phyloP scores from a whole-genome alignment of 2,113 vertebrate genomes.

The Vimba vimba region DNA sequence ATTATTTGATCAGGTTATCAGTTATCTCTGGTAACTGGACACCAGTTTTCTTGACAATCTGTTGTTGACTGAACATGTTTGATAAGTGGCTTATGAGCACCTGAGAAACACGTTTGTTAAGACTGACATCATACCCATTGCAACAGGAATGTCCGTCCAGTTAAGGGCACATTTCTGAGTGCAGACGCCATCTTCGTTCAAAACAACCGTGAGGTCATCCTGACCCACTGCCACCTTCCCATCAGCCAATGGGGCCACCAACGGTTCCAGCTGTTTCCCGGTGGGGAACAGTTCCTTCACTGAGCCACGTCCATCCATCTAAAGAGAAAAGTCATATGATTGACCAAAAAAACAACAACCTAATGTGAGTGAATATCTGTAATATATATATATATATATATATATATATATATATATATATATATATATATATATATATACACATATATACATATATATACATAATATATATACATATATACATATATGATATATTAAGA shows the following conservation, averaged over 20 bases:
- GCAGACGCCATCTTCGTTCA: conserved; percentile 93
- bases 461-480: no score
- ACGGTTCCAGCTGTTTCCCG: conserved; percentile 94
- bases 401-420: no score
- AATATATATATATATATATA: not conserved
- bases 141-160: conserved; percentile 98
- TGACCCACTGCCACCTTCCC: conserved; percentile 97
- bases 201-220: conserved; percentile 95
- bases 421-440: no score
- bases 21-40: not conserved
- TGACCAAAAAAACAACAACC: not conserved
- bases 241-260: conserved; percentile 93
- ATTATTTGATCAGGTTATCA: not conserved
- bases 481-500: no score
- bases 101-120: not conserved
- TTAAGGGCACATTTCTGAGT: conserved; percentile 97
- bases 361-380: not conserved
- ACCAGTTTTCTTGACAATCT: not conserved
- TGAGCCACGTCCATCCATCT: conserved; percentile 96
- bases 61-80: not conserved
- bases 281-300: conserved; percentile 98
- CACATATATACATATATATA: no score
- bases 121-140: conserved; percentile 85
- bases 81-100: not conserved
- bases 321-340: conserved; percentile 6